Evolutionary conservation across 1,140 invertebrate genomes (phyloP).

Genomic region (Saccostrea echinata): DNA sequence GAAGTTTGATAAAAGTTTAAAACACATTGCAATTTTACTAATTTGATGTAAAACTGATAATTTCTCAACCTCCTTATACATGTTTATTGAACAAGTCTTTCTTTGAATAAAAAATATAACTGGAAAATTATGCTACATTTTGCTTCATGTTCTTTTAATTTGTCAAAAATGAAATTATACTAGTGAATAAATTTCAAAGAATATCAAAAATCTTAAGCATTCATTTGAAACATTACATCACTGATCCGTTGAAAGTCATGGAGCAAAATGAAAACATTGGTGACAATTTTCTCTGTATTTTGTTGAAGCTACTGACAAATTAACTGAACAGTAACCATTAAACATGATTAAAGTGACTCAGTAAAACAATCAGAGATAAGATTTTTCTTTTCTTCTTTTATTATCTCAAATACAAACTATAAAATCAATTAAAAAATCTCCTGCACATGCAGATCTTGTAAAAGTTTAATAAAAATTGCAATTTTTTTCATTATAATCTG

Average conservation of each 20-base stretch:
- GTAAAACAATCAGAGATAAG: constrained; percentile 20
- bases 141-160: neutral
- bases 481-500: neutral
- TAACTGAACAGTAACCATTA: neutral
- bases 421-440: neutral
- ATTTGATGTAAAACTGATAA: too few species aligned
- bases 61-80: neutral
- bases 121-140: neutral
- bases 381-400: neutral
- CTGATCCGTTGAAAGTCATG: neutral
- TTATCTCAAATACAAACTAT: neutral
- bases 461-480: neutral
- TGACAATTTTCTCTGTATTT: neutral
- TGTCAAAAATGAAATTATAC: neutral
- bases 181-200: neutral
- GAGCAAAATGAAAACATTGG: neutral
- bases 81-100: neutral
- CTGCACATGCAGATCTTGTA: neutral
- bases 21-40: too few species aligned
- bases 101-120: neutral
- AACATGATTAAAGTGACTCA: neutral
- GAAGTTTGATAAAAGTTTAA: neutral
- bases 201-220: neutral
- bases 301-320: neutral
- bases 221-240: neutral